Evolutionary conservation across 92 coral and sea anemone species (phyloP), one percentile per base, ranked within the genome.

Genomic region (Nematostella vectensis): DNA sequence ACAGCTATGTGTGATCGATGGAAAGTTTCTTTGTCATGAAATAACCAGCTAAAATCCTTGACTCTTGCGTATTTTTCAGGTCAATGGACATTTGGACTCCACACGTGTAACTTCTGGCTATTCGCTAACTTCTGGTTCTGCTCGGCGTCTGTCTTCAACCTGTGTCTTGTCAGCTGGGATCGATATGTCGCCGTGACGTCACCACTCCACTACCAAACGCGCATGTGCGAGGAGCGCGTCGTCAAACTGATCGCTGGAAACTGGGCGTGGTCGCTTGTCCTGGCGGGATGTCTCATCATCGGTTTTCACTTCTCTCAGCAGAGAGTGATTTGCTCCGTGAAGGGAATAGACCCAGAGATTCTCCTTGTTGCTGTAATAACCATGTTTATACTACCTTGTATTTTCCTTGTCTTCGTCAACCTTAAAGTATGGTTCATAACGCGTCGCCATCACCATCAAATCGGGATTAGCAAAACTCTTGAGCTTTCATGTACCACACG

Each of bases 151-250:
- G 48, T 79, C 10, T 76, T 73, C 58, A 79, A 74, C 57, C 66
- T 84, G 40, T 84, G 94, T 18, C 83, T 71, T 51, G 72, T 84
- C 50, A 79, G 94, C 71, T 82, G 94, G 76, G 87, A 84, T 55
- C 78, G 94, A 17, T 84, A 69, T 57, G 70, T 84, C 27, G 81
- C 87, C 11, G 83, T 84, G 77, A 84, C 82, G 57, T 74, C 94
- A 69, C 94, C 94, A 10, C 59, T 84, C 4, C 61, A 57, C 2
- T 84, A 84, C 67, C 21, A 48, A 21, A 23, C 54, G 23, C 87
- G 76, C 39, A 84, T 79, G 94, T 55, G 60, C 44, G 67, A 68
- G 0, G 19, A 21, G 26, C 73, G 54, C 36, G 69, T 66, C 29
- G 55, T 53, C 26, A 58, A 57, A 25, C 64, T 84, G 75, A 69